A percentile compares a stretch with the other conserved stretches of the same genome.
phyloP scores from a whole-genome alignment of 2,797 vertebrate species.

The Megalops cyprinoides region DNA sequence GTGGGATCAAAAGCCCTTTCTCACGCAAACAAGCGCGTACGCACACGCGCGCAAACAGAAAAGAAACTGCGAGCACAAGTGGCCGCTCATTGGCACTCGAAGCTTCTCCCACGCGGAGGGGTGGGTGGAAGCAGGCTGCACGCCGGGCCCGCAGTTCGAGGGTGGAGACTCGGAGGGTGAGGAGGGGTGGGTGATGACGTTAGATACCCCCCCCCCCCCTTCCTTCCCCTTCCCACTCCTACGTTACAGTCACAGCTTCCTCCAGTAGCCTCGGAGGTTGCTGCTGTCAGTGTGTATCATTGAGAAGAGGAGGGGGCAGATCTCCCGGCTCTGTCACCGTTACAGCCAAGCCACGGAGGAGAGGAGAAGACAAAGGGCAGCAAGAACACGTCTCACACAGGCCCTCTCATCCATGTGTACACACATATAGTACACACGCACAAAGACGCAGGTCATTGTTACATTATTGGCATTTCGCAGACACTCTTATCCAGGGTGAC shows the following conservation, averaged over 20 bases:
- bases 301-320: conserved; percentile 47
- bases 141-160: background rate
- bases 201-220: too few relatives aligned
- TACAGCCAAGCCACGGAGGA: conserved; percentile 62
- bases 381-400: background rate
- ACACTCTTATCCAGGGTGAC: too few relatives aligned
- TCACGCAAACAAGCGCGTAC: background rate
- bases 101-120: background rate
- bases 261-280: conserved; percentile 14
- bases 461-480: too few relatives aligned
- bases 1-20: background rate
- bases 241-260: background rate
- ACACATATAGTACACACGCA: too few relatives aligned
- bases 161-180: background rate
- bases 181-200: background rate
- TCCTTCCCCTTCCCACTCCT: too few relatives aligned
- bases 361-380: conserved; percentile 65
- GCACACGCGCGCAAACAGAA: background rate
- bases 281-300: conserved; percentile 18
- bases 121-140: background rate
- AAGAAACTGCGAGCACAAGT: background rate
- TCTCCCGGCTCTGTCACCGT: conserved; percentile 51
- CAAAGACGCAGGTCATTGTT: conserved; percentile 58
- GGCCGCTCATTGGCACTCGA: background rate
- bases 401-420: too few relatives aligned